A percentile compares a stretch with the other conserved stretches of the same genome.
Evolutionary conservation across 2,113 vertebrate genomes (phyloP).

Genomic region (Amazona guildingii): DNA sequence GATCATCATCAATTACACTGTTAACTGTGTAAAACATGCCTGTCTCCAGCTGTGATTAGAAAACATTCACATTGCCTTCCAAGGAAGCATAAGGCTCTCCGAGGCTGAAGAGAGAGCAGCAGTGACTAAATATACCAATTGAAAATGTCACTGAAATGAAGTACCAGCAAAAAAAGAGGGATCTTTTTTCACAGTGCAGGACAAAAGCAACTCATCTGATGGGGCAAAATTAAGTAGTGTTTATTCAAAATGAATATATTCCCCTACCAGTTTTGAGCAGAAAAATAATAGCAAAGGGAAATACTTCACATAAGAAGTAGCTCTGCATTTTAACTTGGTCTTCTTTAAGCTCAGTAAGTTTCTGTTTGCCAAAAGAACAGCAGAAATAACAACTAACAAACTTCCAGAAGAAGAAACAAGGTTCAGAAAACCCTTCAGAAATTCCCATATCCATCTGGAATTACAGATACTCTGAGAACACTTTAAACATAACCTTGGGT

Average conservation of each 20-base stretch:
- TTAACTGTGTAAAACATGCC: neutral
- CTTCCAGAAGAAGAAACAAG: neutral
- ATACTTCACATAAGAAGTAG: neutral
- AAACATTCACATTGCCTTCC: neutral
- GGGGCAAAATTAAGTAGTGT: neutral
- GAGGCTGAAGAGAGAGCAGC: neutral
- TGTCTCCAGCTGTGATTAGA: slow-evolving; percentile 8
- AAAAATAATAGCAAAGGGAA: neutral
- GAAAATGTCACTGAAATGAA: neutral
- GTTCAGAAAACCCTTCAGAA: neutral
- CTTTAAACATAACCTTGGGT: neutral
- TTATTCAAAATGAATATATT: neutral
- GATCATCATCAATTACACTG: slow-evolving; percentile 9
- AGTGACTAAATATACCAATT: neutral
- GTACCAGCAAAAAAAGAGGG: neutral
- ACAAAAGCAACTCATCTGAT: neutral
- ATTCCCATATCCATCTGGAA: neutral
- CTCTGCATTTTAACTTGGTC: neutral
- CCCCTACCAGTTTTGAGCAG: neutral
- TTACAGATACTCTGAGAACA: neutral
- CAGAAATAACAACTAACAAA: neutral
- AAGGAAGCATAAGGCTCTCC: neutral
- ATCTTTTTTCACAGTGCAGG: neutral
- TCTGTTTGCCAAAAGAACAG: neutral
- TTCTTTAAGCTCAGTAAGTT: neutral